phyloP scores from a whole-genome alignment of 2,888 invertebrate species.

The Ectemnius cavifrons region DNA sequence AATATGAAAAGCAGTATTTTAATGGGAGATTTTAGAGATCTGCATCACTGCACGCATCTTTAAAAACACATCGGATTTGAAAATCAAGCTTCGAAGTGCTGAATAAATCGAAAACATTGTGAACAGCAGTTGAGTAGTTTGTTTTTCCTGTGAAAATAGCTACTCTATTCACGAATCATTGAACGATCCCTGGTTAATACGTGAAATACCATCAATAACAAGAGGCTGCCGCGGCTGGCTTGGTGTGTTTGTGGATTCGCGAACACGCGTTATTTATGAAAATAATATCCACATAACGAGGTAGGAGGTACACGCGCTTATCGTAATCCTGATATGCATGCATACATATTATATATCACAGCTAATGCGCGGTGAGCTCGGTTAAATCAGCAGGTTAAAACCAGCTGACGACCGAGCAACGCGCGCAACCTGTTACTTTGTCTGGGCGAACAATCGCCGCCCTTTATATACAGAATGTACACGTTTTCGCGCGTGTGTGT shows the following conservation, averaged over 20 bases:
- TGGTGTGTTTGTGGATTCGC: neutral
- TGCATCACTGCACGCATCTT: too few species aligned
- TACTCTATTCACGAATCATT: too few species aligned
- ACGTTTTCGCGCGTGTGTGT: too few species aligned
- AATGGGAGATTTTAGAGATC: too few species aligned
- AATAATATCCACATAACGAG: constrained; percentile 21
- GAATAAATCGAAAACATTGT: neutral
- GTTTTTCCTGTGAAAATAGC: too few species aligned
- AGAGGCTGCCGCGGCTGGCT: neutral
- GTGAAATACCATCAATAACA: neutral
- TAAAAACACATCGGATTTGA: too few species aligned
- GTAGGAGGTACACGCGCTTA: constrained; percentile 9
- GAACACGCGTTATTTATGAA: constrained; percentile 21
- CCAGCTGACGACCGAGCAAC: constrained; percentile 29
- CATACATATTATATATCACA: constrained; percentile 19
- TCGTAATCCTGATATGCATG: neutral
- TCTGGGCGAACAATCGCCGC: neutral
- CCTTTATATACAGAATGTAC: too few species aligned
- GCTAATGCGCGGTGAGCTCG: constrained; percentile 17
- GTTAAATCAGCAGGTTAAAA: constrained; percentile 25
- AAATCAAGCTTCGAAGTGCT: neutral
- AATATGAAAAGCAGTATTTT: too few species aligned
- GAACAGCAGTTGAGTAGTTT: too few species aligned
- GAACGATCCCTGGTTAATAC: neutral
- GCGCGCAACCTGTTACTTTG: constrained; percentile 19